Base-by-base conservation (phyloP, 2,888 invertebrate genomes). In the Miltochrista miniata region DNA sequence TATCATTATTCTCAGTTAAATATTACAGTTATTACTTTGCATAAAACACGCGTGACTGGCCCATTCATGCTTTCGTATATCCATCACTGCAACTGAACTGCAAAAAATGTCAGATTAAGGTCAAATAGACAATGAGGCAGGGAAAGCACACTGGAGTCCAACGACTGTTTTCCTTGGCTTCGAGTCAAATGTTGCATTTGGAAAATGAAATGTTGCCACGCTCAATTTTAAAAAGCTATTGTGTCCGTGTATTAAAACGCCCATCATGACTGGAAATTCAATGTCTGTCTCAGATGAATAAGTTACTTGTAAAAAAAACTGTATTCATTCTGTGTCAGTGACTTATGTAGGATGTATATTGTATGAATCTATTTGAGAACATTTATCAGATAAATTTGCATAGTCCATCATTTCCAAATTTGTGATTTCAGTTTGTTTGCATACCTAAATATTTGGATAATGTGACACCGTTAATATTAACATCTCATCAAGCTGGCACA, bases 31-130 rank as follows among this genome's bases (percentile, higher is more conserved):
- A n/a, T 5, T 2, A 24, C 18, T 12, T 24, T 29, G 12, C 8
- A 1, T n/a, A 9, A 13, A 1, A 13, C 3, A 29, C 4, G 4
- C 15, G n/a, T 30, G 14, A 3, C 15, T n/a, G 5, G 1, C 3
- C 1, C 7, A 2, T 11, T 40, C 13, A 11, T 11, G 11, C 7
- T 39, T 11, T 47, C 61, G 70, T 81, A n/a, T 74, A 53, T 74
- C 58, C 61, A 52, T 34, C 11, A 51, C 68, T 76, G 76, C 74
- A 80, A 78, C 73, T 72, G 70, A 75, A 71, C 74, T 71, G 70
- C 72, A 78, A 81, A 83, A n/a, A 83, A 74, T 70, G 68, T 65
- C 70, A 59, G 76, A 84, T 85, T 83, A 85, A 83, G 83, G 83
- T 82, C 83, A 81, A 63, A 73, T 60, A 74, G 72, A 86, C 84